Base-by-base conservation (phyloP, 2,888 invertebrate species). In the Apamea monoglypha region DNA sequence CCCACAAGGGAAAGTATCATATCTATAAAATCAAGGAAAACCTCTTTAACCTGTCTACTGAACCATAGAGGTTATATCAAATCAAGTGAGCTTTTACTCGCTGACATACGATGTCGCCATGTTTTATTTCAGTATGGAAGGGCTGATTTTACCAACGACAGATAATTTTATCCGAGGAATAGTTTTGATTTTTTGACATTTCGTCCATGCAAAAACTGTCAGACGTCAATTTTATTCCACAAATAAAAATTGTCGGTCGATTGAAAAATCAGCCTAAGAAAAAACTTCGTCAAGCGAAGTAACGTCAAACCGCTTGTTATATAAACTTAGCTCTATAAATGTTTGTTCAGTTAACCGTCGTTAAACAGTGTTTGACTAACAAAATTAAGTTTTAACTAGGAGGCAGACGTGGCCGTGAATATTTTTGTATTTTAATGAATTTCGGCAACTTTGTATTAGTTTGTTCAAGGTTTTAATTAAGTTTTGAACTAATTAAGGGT, bases 381-480 rank as follows among this genome's bases (percentile, higher is more conserved):
- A 83, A 79, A 85, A 87, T 87, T 85, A 86, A 86, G 79, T 81
- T 85, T 87, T 79, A 78, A 83, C 66, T 67, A 67, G 53, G 36
- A n/a, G 32, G 59, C 64, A 47, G 70, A 14, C 86, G 81, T 88
- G 87, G 78, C 70, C n/a, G 36, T 78, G 88, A 87, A 86, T 87
- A 87, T 88, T 85, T 76, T 77, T 71, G 78, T 80, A 40, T 71
- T 68, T 59, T 77, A 88, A 87, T 87, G 81, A 87, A 83, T 76
- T 77, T 78, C 25, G 36, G 47, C 47, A 66, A 76, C 64, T 74
- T 86, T 86, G 61, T 76, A 47, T 80, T 67, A 63, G 56, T 78
- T 71, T 50, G 61, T 36, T 70, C 14, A 61, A 25, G 53, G 36
- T 40, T 82, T 85, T 82, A 85, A 82, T 85, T 82, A 74, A 74